Conservation (phyloP, 2,888 invertebrate species). For the Nymphalis c-album region DNA sequence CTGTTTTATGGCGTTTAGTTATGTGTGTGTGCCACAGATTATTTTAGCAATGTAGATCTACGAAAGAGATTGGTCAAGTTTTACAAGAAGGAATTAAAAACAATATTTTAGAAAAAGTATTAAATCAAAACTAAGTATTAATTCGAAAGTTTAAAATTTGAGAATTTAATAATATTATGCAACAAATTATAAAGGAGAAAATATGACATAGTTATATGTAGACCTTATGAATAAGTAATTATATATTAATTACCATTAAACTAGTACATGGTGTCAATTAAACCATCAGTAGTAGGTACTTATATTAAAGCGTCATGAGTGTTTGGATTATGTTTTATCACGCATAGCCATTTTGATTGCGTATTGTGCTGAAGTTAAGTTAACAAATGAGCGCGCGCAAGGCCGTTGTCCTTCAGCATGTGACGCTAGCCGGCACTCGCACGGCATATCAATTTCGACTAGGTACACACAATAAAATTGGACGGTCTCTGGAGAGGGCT, state of each 20-base stretch:
- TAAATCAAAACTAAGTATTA: too few relatives aligned
- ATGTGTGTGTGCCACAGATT: neutral
- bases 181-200: too few relatives aligned
- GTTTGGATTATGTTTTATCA: too few relatives aligned
- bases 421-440: conserved; percentile 53
- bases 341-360: conserved; percentile 11
- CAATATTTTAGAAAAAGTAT: too few relatives aligned
- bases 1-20: neutral
- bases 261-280: too few relatives aligned
- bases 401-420: conserved; percentile 45
- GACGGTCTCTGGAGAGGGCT: conserved; percentile 80
- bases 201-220: too few relatives aligned
- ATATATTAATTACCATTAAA: too few relatives aligned
- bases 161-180: too few relatives aligned
- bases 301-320: neutral
- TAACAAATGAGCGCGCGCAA: conserved; percentile 53
- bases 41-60: neutral
- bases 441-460: conserved; percentile 79
- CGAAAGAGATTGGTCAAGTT: neutral
- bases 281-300: too few relatives aligned
- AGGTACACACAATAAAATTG: conserved; percentile 80
- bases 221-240: too few relatives aligned
- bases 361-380: conserved; percentile 45
- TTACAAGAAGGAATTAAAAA: neutral
- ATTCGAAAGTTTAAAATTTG: too few relatives aligned